Evolutionary conservation across 2,113 vertebrate genomes (phyloP).

Genomic region (Melierax canorus): DNA sequence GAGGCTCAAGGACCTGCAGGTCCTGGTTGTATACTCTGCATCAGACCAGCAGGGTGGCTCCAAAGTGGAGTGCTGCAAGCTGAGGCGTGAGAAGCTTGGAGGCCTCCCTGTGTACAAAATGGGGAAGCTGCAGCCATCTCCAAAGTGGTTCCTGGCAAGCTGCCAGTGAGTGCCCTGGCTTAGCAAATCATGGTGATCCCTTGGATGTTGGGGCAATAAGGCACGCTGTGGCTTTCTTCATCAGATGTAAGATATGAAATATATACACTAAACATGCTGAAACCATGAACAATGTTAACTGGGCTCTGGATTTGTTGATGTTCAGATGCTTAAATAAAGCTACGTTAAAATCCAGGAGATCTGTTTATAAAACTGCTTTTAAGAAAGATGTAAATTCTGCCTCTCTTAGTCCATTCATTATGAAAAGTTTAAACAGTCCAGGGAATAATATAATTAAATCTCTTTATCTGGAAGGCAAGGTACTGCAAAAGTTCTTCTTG

Average conservation of each 20-base stretch:
- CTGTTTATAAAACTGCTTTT: slow-evolving; percentile 50
- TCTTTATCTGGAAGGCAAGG: background rate
- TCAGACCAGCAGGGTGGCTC: background rate
- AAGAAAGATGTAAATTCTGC: slow-evolving; percentile 24
- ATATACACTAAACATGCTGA: slow-evolving; percentile 61
- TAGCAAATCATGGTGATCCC: background rate
- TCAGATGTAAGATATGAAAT: slow-evolving; percentile 64
- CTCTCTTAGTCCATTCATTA: background rate
- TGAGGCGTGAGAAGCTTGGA: background rate
- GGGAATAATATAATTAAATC: slow-evolving; percentile 1
- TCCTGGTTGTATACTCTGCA: background rate
- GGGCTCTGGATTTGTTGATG: slow-evolving; percentile 66
- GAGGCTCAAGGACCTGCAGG: background rate
- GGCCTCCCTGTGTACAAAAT: background rate
- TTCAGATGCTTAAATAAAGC: slow-evolving; percentile 76
- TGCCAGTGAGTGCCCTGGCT: background rate
- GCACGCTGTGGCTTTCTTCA: slow-evolving; percentile 56
- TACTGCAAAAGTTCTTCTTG: background rate
- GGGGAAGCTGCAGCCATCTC: background rate
- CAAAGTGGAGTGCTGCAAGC: background rate
- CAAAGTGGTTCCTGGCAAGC: background rate
- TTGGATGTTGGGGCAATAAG: slow-evolving; percentile 50
- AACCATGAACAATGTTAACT: slow-evolving; percentile 60
- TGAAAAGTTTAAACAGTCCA: background rate
- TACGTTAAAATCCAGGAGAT: slow-evolving; percentile 44